These are phyloP conservation scores for Microtus pennsylvanicus DNA, from an alignment of 2,113 vertebrate species.

Conservation along the genomic window DNA sequence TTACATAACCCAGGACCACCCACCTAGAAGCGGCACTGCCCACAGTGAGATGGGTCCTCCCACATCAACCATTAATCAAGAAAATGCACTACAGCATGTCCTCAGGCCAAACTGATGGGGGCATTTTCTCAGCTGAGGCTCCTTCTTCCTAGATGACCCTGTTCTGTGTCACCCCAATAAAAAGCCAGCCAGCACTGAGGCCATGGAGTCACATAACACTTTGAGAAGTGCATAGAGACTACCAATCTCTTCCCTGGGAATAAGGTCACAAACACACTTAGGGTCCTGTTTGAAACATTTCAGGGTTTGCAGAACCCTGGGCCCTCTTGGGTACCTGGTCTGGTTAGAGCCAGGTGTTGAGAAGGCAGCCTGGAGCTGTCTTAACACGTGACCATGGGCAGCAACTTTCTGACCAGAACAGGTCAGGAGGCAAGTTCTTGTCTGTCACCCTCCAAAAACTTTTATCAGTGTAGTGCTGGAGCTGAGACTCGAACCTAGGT, in stretches of 20 bases:
- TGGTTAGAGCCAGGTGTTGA: neutral
- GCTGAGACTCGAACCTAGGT: neutral
- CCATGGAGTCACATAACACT: neutral
- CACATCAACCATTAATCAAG: neutral
- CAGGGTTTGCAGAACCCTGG: neutral
- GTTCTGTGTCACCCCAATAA: neutral
- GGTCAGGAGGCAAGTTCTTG: neutral
- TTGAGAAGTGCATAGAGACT: neutral
- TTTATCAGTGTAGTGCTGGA: rapidly evolving
- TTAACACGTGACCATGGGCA: rapidly evolving
- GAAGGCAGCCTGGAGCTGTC: neutral
- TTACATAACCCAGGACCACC: neutral
- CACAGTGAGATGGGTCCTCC: neutral
- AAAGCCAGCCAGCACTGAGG: neutral
- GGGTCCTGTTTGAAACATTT: neutral
- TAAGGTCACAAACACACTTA: too few relatives aligned
- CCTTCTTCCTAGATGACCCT: neutral
- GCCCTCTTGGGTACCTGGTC: neutral
- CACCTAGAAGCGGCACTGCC: neutral
- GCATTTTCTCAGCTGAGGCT: too few relatives aligned
- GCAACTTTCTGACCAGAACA: neutral
- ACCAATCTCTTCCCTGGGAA: neutral
- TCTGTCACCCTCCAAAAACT: too few relatives aligned
- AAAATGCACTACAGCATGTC: too few relatives aligned
- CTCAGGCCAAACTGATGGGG: neutral